These are phyloP conservation scores for Coecobrya sp. DNA, from an alignment of 2,888 invertebrate species.

Conservation along the genomic window DNA sequence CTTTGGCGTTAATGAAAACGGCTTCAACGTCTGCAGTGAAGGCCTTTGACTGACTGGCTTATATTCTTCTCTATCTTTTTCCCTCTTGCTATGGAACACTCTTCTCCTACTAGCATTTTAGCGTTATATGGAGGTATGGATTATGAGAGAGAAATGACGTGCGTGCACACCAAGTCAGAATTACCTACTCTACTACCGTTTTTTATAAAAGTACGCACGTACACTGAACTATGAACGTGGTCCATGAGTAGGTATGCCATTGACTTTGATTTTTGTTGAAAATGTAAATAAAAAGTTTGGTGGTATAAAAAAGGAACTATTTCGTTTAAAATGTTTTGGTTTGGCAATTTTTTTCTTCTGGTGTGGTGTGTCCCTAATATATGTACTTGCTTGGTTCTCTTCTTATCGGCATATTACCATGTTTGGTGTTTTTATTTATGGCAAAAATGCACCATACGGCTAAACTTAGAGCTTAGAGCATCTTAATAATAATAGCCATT, in stretches of 20 bases:
- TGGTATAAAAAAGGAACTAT: slow-evolving; percentile 20
- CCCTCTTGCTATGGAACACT: neutral
- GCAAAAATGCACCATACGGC: slow-evolving; percentile 43
- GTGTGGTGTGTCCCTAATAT: neutral
- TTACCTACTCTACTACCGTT: slow-evolving; percentile 17
- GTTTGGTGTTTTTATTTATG: slow-evolving; percentile 63
- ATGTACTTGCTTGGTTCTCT: neutral
- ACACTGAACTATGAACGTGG: slow-evolving; percentile 27
- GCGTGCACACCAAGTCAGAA: neutral
- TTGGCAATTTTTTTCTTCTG: neutral
- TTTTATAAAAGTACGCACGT: slow-evolving; percentile 35
- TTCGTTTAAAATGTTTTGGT: slow-evolving; percentile 7
- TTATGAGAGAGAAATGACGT: neutral
- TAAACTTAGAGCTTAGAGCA: slow-evolving; percentile 2
- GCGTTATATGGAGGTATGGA: neutral
- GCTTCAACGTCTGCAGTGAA: slow-evolving; percentile 78
- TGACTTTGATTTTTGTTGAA: slow-evolving; percentile 24
- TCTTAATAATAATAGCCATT: slow-evolving; percentile 11
- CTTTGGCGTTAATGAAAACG: slow-evolving; percentile 83
- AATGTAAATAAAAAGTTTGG: slow-evolving; percentile 33
- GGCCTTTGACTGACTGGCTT: slow-evolving; percentile 77
- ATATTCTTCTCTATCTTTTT: slow-evolving; percentile 58
- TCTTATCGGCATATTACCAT: slow-evolving; percentile 6
- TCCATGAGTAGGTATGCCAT: slow-evolving; percentile 13
- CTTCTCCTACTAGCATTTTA: neutral